These are phyloP conservation scores for Mastacembelus armatus DNA, from an alignment of 2,797 vertebrate species.

Conservation along the genomic window DNA sequence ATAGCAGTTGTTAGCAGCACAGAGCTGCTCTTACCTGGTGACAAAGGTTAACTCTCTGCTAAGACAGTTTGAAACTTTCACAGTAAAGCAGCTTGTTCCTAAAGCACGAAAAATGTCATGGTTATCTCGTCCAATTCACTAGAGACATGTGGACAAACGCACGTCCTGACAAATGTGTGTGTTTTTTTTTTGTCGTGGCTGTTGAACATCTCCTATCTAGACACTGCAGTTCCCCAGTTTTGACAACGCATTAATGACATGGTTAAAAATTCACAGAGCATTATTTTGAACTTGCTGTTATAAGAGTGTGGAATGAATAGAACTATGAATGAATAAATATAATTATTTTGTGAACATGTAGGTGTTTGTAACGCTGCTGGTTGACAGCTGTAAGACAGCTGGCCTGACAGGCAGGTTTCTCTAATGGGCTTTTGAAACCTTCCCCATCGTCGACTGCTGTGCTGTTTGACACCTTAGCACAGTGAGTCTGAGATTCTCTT, in stretches of 20 bases:
- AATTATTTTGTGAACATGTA: neutral
- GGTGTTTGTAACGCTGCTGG: neutral
- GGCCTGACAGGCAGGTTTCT: constrained; percentile 32
- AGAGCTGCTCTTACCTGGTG: too few species aligned
- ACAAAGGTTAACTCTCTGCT: too few species aligned
- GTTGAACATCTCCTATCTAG: too few species aligned
- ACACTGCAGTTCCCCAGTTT: too few species aligned
- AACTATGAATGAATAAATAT: neutral
- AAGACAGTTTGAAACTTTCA: too few species aligned
- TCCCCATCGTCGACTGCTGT: neutral
- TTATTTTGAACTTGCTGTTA: neutral
- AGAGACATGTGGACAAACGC: too few species aligned
- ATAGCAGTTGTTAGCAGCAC: too few species aligned
- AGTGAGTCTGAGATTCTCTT: neutral
- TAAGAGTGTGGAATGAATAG: neutral
- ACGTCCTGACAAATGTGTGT: too few species aligned
- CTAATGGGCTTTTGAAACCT: constrained; percentile 35
- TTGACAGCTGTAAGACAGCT: constrained; percentile 33
- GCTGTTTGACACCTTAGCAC: constrained; percentile 25
- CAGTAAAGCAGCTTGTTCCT: too few species aligned
- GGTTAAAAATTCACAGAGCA: neutral
- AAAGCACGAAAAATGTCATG: too few species aligned
- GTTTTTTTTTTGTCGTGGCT: too few species aligned
- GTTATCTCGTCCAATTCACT: too few species aligned
- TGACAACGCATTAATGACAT: neutral